Evolutionary conservation across 2,113 vertebrate species (phyloP).

Genomic region (Pygoscelis antarcticus): DNA sequence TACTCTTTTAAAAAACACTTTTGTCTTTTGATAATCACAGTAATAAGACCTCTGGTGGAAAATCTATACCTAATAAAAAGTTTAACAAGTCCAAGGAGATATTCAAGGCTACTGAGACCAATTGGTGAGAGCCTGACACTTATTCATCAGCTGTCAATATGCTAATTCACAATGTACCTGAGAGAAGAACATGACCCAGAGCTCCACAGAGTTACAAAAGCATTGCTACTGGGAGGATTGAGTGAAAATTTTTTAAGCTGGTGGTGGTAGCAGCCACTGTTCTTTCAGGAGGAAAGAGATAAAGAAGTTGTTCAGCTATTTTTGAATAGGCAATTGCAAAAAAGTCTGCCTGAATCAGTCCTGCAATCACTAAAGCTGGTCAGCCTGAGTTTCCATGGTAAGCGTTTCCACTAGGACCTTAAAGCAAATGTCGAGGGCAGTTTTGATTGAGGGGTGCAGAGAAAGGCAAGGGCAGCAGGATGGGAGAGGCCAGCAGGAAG

Average conservation of each 20-base stretch:
- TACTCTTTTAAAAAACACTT: background rate
- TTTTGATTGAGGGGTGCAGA: background rate
- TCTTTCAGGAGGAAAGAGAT: background rate
- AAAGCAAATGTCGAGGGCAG: background rate
- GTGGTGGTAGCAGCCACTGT: background rate
- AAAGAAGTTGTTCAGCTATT: background rate
- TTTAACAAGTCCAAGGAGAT: background rate
- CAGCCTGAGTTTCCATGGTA: background rate
- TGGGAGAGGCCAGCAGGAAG: background rate
- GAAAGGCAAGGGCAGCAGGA: background rate
- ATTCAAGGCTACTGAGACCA: background rate
- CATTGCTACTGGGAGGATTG: background rate
- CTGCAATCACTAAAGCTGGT: background rate
- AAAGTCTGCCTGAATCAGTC: background rate
- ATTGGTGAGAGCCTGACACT: background rate
- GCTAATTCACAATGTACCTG: background rate
- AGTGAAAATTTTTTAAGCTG: background rate
- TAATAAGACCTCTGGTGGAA: background rate
- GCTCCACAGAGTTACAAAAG: background rate
- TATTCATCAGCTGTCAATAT: background rate
- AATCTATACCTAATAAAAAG: constrained; percentile 8
- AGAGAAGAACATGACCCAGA: background rate
- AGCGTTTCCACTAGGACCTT: background rate
- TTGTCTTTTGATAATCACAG: background rate
- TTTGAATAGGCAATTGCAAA: background rate